Base-by-base conservation (phyloP, 2,888 invertebrate species). In the Tridacna crocea region DNA sequence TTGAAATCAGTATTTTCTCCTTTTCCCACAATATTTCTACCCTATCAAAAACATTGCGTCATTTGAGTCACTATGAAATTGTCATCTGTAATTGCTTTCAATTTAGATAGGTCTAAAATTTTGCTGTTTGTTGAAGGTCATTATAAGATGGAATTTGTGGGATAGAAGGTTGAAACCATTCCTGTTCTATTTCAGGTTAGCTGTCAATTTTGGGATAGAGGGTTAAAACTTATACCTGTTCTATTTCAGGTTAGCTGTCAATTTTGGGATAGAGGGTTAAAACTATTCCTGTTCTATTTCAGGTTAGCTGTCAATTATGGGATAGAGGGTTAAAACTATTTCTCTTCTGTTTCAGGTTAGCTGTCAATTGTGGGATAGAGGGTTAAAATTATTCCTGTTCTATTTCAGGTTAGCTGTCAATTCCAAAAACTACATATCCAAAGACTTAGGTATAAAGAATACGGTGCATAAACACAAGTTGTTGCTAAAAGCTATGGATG, bases 401-500 rank as follows among this genome's bases (percentile, higher is more conserved):
- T 74, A 19, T 61, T 93, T 66, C 89, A 99, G 99, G 95, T 95
- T 99, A 95, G 99, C 99, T 77, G 97, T 98, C 65, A 98, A 97
- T 95, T 98, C 98, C 95, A 97, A 93, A 12, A 93, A 94, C 24
- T 99, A 97, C 95, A 95, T 99, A 85, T 96, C 96, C 94, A 97
- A 96, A 93, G 96, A 97, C 76, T 96, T 99, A 89, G 99, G 99
- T 75, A 98, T 99, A 92, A 99, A 98, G 95, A 99, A 99, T 95
- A 98, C 98, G 27, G 99, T 99, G 91, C 99, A 99, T 95, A 98
- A 98, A 93, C 99, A 99, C 95, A 99, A 99, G 95, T 90, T 95
- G 19, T 97, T 98, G 6, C 96, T 99, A 65, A 99, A 99, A 95
- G 99, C 99, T 22, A 99, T 99, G 97, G 99, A 99, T 95, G 98